Conservation (phyloP, 2,888 invertebrate genomes). For the Microctonus brassicae region DNA sequence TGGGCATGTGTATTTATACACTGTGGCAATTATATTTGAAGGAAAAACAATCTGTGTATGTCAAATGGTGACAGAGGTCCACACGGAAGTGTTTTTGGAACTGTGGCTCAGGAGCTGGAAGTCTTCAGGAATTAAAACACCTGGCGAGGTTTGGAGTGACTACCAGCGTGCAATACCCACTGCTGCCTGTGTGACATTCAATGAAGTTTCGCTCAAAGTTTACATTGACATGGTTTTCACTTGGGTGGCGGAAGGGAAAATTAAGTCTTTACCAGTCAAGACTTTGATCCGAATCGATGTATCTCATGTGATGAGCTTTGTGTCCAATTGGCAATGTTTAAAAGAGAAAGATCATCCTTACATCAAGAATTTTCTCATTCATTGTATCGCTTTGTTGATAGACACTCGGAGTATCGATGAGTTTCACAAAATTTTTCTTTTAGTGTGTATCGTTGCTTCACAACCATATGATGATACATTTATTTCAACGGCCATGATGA, state of each 20-base stretch:
- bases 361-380: conserved; percentile 29
- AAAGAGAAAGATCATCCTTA: conserved; percentile 19
- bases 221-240: conserved; percentile 34
- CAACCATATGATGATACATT: no score
- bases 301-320: conserved; percentile 35
- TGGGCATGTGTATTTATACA: no score
- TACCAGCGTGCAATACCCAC: conserved; percentile 35
- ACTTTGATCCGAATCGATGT: conserved; percentile 37
- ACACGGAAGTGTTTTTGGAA: conserved; percentile 28
- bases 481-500: background rate
- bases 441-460: no score
- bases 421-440: conserved; percentile 38
- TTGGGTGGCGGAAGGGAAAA: conserved; percentile 29
- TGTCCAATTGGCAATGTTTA: conserved; percentile 32
- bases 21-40: no score
- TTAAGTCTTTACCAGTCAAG: conserved; percentile 18
- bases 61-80: conserved; percentile 29
- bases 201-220: no score
- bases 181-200: conserved; percentile 30
- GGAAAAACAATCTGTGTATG: no score
- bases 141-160: conserved; percentile 35
- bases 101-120: no score
- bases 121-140: conserved; percentile 25
- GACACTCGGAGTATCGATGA: conserved; percentile 31
- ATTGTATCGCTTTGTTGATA: conserved; percentile 23